Conservation (phyloP, 1,140 invertebrate species). For the Ephestia elutella region DNA sequence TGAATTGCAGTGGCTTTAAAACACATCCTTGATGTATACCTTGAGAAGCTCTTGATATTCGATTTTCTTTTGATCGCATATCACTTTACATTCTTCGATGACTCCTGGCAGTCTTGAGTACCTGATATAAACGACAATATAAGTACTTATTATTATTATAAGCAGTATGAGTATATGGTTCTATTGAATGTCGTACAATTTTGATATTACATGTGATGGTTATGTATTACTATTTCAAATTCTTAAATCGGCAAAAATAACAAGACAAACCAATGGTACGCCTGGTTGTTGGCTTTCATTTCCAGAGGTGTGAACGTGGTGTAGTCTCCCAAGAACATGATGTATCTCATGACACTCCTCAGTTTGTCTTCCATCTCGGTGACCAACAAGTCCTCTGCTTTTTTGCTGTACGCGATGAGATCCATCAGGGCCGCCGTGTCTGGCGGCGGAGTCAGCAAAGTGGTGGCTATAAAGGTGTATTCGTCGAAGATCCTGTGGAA, state of each 20-base stretch:
- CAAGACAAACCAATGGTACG: constrained; percentile 84
- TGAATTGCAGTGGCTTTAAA: neutral
- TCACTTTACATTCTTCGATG: constrained; percentile 86
- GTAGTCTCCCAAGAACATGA: constrained; percentile 86
- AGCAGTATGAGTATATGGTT: neutral
- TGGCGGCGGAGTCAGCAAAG: constrained; percentile 84
- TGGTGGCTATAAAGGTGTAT: constrained; percentile 87
- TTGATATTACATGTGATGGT: no score
- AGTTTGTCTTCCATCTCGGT: constrained; percentile 85
- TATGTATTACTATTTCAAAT: no score
- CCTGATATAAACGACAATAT: constrained; percentile 30
- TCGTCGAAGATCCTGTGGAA: constrained; percentile 85
- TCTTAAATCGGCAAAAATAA: neutral
- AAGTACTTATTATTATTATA: no score
- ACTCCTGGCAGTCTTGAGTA: constrained; percentile 85
- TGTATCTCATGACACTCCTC: constrained; percentile 78
- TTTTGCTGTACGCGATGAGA: constrained; percentile 84
- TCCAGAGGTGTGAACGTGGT: constrained; percentile 85
- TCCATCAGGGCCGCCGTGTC: constrained; percentile 91
- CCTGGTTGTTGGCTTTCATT: constrained; percentile 89
- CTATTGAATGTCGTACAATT: neutral
- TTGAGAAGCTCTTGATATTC: constrained; percentile 86
- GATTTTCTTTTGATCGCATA: constrained; percentile 86
- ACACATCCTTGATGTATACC: constrained; percentile 27
- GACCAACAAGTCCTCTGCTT: constrained; percentile 82